Base-by-base conservation (phyloP, 2,797 vertebrate species). In the Melanotaenia parkinsoni region DNA sequence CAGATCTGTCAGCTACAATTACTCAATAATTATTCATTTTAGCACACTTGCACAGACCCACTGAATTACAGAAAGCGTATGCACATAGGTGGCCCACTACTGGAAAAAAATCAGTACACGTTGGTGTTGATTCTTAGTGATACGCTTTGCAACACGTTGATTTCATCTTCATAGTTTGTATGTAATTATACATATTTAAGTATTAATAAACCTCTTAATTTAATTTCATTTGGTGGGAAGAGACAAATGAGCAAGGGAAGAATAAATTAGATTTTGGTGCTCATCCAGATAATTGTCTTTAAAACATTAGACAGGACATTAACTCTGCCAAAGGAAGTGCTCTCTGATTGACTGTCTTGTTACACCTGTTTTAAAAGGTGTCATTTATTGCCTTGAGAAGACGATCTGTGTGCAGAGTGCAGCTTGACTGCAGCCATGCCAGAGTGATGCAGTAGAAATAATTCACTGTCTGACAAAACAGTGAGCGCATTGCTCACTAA, bases 1-100 rank as follows among this genome's bases (percentile, higher is more conserved):
- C 80, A 78, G 60, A 80, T 82, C 85, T 85, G 86, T 88, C 89
- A 81, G 1, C 66, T 58, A 58, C 13, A 60, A 83, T 90, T 63
- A 82, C 75, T 84, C 77, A 79, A 60, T 70, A 60, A 28, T 24
- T 76, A 59, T 81, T 77, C 53, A 74, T 81, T 76, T 76, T 35
- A 70, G 59, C 38, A 37, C 35, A 58, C 47, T 51, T 10, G 57
- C 50, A 69, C 63, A 28, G 33, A 70, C 11, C 24, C 45, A 63
- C 33, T 58, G 60, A 67, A 72, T 47, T 35, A 32, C 28, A 24
- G 35, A 24, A 38, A 4, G 1, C 11, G 22, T n/a, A 30, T 33
- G 33, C 24, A 54, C 18, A 28, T 14, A 11, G 14, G 13, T 1
- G 35, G 45, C 51, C 18, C 14, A 4, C 53, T 47, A 28, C 56